Base-by-base conservation (phyloP, 2,888 invertebrate species). In the Catocala fraxini region DNA sequence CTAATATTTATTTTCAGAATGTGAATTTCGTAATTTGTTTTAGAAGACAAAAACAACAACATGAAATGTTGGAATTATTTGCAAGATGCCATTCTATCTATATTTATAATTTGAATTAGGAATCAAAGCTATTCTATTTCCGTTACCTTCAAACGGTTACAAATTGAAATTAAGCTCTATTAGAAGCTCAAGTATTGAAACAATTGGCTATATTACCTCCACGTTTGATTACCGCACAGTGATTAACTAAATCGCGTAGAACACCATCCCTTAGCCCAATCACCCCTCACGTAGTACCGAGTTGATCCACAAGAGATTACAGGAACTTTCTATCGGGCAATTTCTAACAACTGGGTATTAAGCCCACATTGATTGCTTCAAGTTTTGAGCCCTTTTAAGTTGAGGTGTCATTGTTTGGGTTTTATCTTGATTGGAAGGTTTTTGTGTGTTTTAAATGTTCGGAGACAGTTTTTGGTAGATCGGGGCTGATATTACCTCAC, bases 181-280 rank as follows among this genome's bases (percentile, higher is more conserved):
- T 61, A 53, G 51, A 48, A 42, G 5, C 48, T 35, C 34, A 46
- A 53, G 53, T 63, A 62, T 64, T 65, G 62, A 68, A 67, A 62
- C 75, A 74, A 70, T 71, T 70, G 65, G 68, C 55, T 65, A 55
- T 51, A 73, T 70, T 63, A 71, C 75, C 65, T 69, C 68, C 75
- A 76, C 80, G 77, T 83, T 83, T 79, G 81, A 84, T 81, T 83
- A 80, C 82, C 79, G 71, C 75, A 68, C 58, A 81, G 84, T 85
- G 87, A 88, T 88, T 89, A 88, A 86, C 81, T 82, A 83, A 87
- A 86, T 87, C 80, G 80, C 71, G 69, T 73, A 75, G 79, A 80
- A 84, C 79, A 74, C 80, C 65, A 75, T 61, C 70, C 81, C 74
- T 78, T 77, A 63, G 75, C 70, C 78, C 82, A 81, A 86, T 85